phyloP scores from a whole-genome alignment of 2,888 invertebrate genomes.

The Phytoseiulus persimilis region DNA sequence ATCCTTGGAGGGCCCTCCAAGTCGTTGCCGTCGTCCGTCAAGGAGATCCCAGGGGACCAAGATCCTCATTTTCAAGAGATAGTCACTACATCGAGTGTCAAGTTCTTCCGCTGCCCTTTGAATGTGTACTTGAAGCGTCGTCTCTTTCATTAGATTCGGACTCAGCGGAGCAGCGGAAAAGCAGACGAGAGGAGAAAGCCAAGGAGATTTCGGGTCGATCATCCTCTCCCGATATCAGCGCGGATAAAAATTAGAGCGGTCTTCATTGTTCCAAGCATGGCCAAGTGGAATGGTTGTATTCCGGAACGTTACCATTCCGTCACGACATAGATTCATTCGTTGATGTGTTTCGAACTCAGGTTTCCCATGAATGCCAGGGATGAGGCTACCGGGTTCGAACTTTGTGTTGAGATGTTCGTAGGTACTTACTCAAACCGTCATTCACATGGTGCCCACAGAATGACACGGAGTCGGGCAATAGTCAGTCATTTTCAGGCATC shows the following conservation, averaged over 20 bases:
- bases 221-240: background rate
- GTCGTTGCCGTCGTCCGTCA: background rate
- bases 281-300: background rate
- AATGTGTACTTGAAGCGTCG: background rate
- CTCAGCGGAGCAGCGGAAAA: no score
- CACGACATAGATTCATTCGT: no score
- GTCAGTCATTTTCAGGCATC: no score
- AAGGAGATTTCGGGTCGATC: background rate
- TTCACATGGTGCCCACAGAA: no score
- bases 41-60: background rate
- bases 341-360: no score
- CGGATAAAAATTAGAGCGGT: background rate
- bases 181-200: no score
- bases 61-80: background rate
- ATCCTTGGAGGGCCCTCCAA: background rate
- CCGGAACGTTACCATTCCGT: background rate
- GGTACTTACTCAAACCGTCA: no score
- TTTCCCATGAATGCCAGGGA: no score
- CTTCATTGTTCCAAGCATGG: background rate
- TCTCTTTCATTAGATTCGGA: no score
- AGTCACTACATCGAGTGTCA: background rate
- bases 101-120: background rate
- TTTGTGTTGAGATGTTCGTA: no score
- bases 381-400: no score
- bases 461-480: no score